Evolutionary conservation across 2,113 vertebrate species (phyloP), one percentile per base, ranked within the genome.

Genomic region (Eolophus roseicapilla): DNA sequence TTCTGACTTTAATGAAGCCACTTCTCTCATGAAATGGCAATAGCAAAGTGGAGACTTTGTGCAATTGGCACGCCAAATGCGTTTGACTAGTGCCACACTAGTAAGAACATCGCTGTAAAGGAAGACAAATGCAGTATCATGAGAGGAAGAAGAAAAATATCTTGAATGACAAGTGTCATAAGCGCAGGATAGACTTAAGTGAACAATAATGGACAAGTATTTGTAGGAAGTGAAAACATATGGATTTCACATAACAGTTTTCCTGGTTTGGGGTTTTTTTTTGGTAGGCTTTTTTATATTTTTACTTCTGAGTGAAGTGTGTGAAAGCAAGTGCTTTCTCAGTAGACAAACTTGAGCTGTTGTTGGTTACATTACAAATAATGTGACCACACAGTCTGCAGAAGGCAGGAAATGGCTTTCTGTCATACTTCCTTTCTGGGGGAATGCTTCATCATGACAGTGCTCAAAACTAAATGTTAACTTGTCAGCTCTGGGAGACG

Each of bases 401-500:
- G 70, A 68, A 84, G 80, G 62, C 88, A 94, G 96, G 96, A 97
- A 97, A 5, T 76, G 90, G 82, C 82, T 92, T 81, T 71, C 57
- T 64, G 82, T 77, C 86, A 43, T 27, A 4, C 43, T 96, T 96
- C 92, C 90, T 70, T 60, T 82, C 53, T 28, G 39, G 70, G 41
- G 47, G 46, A 63, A 43, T 81, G 71, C 93, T 93, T 88, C 82
- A 70, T 75, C 84, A 37, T 35, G 44, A 25, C 49, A 21, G 41
- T 41, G 14, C 46, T 44, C 80, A 13, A 31, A 12, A 25, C n/a
- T 21, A 37, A 53, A 24, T 1, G 4, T 21, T 41, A 2, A 13
- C 62, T 84, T 52, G 28, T 55, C 75, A 53, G 35, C 55, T 82
- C 75, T 25, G 50, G 67, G 86, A 76, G 52, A 35, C 17, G 0